These are phyloP conservation scores for Rhynchomys soricoides DNA, from an alignment of 2,113 vertebrate genomes.

Conservation along the genomic window DNA sequence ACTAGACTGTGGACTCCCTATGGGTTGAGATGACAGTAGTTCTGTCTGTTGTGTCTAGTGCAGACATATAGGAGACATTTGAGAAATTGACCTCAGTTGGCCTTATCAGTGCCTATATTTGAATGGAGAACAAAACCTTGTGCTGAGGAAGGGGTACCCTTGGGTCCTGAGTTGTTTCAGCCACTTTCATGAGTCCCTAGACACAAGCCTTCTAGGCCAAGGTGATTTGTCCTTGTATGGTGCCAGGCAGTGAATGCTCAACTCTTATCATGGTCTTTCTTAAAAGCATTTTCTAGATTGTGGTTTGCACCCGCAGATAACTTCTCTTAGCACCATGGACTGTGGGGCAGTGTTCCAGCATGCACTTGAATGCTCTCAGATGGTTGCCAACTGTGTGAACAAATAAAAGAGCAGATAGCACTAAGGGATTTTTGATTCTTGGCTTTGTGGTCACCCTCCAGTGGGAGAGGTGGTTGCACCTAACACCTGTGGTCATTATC, in stretches of 20 bases:
- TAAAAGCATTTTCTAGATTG: conserved; percentile 47
- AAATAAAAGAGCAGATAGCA: neutral
- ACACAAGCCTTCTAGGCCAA: neutral
- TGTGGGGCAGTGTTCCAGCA: neutral
- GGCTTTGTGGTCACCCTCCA: conserved; percentile 15
- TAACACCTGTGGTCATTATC: neutral
- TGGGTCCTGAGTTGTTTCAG: neutral
- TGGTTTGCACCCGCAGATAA: neutral
- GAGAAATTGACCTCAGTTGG: no score
- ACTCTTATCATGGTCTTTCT: conserved; percentile 53
- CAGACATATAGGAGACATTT: neutral
- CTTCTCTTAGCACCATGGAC: neutral
- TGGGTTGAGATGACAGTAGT: neutral
- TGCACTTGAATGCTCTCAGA: neutral
- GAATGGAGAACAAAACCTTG: neutral
- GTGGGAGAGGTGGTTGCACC: neutral
- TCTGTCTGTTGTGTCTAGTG: neutral
- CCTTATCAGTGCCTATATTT: neutral
- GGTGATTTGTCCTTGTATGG: neutral
- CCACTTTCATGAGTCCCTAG: neutral
- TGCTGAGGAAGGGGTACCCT: neutral
- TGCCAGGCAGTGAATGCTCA: neutral
- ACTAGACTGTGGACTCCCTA: neutral
- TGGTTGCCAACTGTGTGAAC: neutral
- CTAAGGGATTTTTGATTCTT: neutral